Conservation (phyloP, 2,113 vertebrate species). For the Typhlomys cinereus region DNA sequence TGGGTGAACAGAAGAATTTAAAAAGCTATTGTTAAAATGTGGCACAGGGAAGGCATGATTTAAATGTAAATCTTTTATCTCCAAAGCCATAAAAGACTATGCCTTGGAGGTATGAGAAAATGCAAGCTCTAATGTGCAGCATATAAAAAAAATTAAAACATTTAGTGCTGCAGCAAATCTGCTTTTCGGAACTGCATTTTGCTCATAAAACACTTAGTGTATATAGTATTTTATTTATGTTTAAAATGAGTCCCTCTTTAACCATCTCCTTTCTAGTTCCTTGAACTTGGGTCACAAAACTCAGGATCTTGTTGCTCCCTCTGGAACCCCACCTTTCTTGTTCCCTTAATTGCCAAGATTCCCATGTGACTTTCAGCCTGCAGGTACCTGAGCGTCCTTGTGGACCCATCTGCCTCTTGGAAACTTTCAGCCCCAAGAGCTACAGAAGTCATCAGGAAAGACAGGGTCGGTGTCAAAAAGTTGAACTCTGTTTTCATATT, state of each 20-base stretch:
- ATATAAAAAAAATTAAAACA: constrained; percentile 79
- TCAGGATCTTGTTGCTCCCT: not conserved
- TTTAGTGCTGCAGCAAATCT: constrained; percentile 69
- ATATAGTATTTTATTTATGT: constrained; percentile 59
- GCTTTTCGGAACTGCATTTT: constrained; percentile 68
- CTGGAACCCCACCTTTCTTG: not conserved
- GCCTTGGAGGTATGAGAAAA: constrained; percentile 74
- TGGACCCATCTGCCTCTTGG: not conserved
- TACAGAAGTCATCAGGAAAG: not conserved
- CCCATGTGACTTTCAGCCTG: not conserved
- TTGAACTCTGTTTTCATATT: not conserved
- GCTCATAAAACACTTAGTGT: constrained; percentile 62
- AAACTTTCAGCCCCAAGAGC: not conserved
- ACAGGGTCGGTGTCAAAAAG: not conserved
- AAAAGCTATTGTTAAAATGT: constrained; percentile 74
- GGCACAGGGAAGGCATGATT: constrained; percentile 67
- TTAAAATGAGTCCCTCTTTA: constrained; percentile 66
- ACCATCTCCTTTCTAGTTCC: constrained; percentile 39
- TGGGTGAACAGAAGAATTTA: constrained; percentile 73
- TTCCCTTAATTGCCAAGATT: not conserved
- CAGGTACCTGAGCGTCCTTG: not conserved
- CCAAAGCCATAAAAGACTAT: constrained; percentile 73
- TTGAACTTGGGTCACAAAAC: not conserved
- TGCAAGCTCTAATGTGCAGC: constrained; percentile 69
- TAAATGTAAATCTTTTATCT: constrained; percentile 80